A percentile compares a stretch with the other conserved stretches of the same genome.
phyloP scores from a whole-genome alignment of 2,113 vertebrate genomes.

The Panurus biarmicus region DNA sequence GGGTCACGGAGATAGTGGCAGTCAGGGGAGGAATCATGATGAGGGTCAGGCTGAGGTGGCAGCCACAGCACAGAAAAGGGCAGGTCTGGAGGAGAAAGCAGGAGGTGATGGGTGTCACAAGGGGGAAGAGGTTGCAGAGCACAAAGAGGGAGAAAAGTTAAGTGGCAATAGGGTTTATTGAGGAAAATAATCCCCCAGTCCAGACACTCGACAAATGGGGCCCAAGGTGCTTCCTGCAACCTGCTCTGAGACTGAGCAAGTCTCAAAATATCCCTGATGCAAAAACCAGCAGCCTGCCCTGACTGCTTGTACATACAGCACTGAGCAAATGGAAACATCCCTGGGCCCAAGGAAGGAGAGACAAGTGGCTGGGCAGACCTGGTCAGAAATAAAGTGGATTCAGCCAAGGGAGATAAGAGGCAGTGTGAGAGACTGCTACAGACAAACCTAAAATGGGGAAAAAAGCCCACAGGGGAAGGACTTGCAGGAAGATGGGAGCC shows the following conservation, averaged over 20 bases:
- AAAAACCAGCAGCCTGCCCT: constrained; percentile 12
- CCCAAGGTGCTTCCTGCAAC: constrained; percentile 20
- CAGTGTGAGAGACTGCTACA: neutral
- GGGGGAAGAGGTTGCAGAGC: neutral
- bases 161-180: neutral
- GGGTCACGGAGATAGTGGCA: constrained; percentile 1
- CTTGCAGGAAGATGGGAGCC: neutral
- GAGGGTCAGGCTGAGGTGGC: neutral
- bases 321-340: neutral
- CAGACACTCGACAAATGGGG: neutral
- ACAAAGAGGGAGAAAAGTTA: neutral
- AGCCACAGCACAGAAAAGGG: neutral
- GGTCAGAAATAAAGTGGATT: neutral
- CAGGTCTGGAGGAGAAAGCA: neutral
- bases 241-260: neutral
- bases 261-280: constrained; percentile 14
- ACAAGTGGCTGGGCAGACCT: neutral
- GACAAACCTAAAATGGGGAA: neutral
- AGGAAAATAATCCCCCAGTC: neutral
- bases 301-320: neutral
- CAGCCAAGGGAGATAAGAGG: neutral
- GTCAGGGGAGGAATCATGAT: neutral
- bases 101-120: neutral
- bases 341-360: neutral
- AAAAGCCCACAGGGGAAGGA: neutral